Percentiles rank a stretch among this genome's conserved stretches.
These are phyloP conservation scores for Peucedramus taeniatus DNA, from an alignment of 2,113 vertebrate species.

Conservation along the genomic window DNA sequence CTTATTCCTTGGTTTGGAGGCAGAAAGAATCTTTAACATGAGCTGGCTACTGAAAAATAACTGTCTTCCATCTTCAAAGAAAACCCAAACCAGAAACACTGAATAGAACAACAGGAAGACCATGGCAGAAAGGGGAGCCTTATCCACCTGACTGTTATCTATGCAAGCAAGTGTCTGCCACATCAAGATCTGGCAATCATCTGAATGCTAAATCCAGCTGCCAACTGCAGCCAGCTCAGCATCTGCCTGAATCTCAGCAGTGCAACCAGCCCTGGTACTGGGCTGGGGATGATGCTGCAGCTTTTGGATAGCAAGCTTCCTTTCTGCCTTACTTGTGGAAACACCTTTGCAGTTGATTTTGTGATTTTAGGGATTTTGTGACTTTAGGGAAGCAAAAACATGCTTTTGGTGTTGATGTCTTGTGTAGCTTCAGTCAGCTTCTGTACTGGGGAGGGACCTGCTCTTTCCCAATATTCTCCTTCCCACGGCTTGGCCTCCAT, in stretches of 20 bases:
- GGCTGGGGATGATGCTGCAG: not conserved
- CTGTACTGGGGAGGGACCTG: not conserved
- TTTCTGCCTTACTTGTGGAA: not conserved
- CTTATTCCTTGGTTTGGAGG: not conserved
- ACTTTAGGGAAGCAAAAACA: not conserved
- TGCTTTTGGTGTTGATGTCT: not conserved
- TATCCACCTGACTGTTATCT: not conserved
- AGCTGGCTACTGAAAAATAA: not conserved
- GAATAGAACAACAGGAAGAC: not conserved
- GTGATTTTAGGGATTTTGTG: not conserved
- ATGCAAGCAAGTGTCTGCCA: not conserved
- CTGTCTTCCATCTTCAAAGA: not conserved
- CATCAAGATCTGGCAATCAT: too few relatives aligned
- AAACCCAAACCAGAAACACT: not conserved
- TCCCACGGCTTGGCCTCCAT: not conserved
- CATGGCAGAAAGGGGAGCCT: not conserved
- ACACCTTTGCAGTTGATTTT: not conserved
- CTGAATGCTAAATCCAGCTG: not conserved
- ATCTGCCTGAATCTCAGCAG: not conserved
- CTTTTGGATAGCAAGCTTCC: not conserved
- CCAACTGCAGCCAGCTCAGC: not conserved
- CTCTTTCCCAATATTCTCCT: not conserved
- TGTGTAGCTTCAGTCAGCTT: not conserved
- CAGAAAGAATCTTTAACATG: not conserved
- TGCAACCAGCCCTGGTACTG: not conserved